These are phyloP conservation scores for Cepphus grylle DNA, from an alignment of 2,113 vertebrate species.

Conservation along the genomic window DNA sequence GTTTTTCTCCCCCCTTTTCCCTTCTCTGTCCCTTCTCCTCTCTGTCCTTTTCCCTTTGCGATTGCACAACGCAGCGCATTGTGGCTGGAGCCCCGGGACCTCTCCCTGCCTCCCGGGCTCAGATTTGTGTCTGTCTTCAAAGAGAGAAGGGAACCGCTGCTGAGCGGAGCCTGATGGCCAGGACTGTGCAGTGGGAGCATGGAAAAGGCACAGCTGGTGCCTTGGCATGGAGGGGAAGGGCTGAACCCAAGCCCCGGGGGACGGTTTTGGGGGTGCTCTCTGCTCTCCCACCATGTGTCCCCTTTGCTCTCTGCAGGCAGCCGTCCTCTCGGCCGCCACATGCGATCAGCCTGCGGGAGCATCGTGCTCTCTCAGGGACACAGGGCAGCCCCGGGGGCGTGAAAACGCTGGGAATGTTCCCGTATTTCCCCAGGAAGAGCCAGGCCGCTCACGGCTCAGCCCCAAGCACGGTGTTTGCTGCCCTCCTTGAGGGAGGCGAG, in stretches of 20 bases:
- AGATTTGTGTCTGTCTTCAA: background rate
- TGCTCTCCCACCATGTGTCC: background rate
- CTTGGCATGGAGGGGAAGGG: background rate
- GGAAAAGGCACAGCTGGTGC: background rate
- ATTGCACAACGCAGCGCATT: background rate
- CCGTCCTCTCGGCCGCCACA: background rate
- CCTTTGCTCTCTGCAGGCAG: background rate
- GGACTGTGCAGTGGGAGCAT: fast-evolving
- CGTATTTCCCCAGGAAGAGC: background rate
- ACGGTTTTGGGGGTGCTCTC: background rate
- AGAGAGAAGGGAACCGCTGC: background rate
- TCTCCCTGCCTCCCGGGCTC: background rate
- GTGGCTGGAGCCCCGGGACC: background rate
- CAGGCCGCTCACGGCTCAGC: background rate
- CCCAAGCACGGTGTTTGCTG: fast-evolving
- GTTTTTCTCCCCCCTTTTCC: background rate
- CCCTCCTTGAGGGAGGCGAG: background rate
- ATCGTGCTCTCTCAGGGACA: fast-evolving
- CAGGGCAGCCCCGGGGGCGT: fast-evolving
- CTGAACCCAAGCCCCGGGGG: background rate
- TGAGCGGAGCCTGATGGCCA: background rate
- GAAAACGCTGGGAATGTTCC: fast-evolving
- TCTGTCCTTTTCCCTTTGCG: background rate
- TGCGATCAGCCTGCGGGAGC: fast-evolving
- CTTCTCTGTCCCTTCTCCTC: background rate